Conservation (phyloP, 1,140 invertebrate genomes). For the Aphis craccivora region DNA sequence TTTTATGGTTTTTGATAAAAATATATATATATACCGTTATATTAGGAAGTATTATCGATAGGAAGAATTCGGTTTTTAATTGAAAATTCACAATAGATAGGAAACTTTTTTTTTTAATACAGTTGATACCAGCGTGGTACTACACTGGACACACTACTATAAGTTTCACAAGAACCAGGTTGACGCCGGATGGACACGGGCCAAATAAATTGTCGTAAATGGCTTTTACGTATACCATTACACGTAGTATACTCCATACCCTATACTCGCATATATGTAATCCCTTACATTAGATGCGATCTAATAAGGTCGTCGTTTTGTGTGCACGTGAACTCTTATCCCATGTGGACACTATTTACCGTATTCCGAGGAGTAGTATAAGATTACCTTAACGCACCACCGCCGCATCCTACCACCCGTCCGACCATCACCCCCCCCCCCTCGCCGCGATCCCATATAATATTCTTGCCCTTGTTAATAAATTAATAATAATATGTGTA, state of each 20-base stretch:
- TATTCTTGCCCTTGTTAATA: neutral
- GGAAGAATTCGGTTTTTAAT: neutral
- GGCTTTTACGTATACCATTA: neutral
- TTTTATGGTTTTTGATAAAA: neutral
- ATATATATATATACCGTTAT: neutral
- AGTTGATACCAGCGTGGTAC: neutral
- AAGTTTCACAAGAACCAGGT: neutral
- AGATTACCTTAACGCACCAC: neutral
- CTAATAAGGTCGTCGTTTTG: neutral
- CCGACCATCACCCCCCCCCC: no score
- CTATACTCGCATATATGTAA: neutral
- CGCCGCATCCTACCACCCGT: no score
- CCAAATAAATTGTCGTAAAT: conserved; percentile 21
- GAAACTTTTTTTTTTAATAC: neutral
- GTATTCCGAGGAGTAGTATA: neutral
- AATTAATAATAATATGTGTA: conserved; percentile 31
- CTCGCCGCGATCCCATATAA: neutral
- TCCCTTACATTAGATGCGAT: conserved; percentile 2
- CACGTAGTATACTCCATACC: neutral
- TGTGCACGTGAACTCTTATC: neutral
- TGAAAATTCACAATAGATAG: neutral
- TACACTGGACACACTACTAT: neutral
- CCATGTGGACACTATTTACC: neutral
- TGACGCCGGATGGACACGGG: neutral
- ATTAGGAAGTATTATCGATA: neutral